Evolutionary conservation across 2,888 invertebrate species (phyloP).

Genomic region (Coleophora deauratella): DNA sequence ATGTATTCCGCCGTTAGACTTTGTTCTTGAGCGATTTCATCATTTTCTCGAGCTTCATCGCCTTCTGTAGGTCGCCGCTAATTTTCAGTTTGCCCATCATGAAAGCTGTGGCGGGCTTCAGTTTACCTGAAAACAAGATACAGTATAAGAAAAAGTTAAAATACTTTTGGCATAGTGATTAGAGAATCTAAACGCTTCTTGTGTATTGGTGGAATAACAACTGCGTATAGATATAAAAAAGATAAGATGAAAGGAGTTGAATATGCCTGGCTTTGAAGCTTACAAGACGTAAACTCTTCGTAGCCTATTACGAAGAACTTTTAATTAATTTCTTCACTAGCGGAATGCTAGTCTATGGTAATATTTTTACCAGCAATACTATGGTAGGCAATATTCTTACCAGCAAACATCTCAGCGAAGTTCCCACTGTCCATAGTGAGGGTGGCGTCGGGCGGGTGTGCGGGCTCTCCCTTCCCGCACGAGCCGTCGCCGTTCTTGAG

Average conservation of each 20-base stretch:
- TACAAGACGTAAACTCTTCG: too few species aligned
- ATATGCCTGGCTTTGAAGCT: too few species aligned
- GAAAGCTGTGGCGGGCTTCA: slow-evolving; percentile 94
- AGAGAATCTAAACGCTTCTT: too few species aligned
- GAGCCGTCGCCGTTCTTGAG: slow-evolving; percentile 89
- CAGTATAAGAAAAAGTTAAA: too few species aligned
- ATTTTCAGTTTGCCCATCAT: slow-evolving; percentile 98
- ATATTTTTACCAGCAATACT: too few species aligned
- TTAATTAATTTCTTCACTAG: too few species aligned
- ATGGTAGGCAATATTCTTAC: slow-evolving; percentile 49
- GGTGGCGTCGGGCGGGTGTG: slow-evolving; percentile 83
- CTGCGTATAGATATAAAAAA: too few species aligned
- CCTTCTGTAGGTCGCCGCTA: slow-evolving; percentile 92
- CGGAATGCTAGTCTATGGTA: too few species aligned
- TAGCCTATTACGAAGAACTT: too few species aligned
- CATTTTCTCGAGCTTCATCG: slow-evolving; percentile 94
- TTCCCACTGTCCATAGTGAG: slow-evolving; percentile 87
- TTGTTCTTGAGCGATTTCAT: slow-evolving; percentile 86
- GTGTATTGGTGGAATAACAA: too few species aligned
- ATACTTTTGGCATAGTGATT: too few species aligned
- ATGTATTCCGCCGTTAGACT: slow-evolving; percentile 26
- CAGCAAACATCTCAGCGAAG: slow-evolving; percentile 87
- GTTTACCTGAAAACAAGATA: slow-evolving; percentile 76
- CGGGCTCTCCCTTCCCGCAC: slow-evolving; percentile 85
- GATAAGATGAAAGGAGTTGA: too few species aligned